Evolutionary conservation across 2,113 vertebrate species (phyloP).

Genomic region (Nothocercus julius): DNA sequence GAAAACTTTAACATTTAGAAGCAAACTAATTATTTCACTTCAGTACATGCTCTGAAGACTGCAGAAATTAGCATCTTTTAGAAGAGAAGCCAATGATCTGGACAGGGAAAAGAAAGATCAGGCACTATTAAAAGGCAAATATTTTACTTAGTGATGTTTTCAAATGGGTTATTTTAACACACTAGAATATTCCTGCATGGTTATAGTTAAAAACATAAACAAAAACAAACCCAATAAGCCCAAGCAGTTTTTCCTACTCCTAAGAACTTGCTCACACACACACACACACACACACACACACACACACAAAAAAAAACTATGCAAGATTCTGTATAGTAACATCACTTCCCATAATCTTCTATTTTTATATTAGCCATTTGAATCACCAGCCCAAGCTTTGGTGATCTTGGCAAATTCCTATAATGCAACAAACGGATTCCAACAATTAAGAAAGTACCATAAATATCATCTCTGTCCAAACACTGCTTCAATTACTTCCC

Average conservation of each 20-base stretch:
- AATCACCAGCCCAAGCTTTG: neutral
- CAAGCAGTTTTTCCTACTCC: neutral
- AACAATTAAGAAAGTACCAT: neutral
- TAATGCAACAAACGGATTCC: neutral
- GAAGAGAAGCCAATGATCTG: neutral
- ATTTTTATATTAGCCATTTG: neutral
- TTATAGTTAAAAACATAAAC: neutral
- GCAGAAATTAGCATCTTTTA: conserved; percentile 32
- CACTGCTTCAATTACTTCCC: neutral
- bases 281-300: neutral
- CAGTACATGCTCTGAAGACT: neutral
- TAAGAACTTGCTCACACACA: neutral
- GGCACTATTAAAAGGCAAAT: neutral
- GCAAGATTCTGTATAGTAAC: neutral
- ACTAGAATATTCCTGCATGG: neutral
- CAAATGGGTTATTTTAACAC: neutral
- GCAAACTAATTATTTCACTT: conserved; percentile 29
- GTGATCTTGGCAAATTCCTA: neutral
- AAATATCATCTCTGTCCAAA: neutral
- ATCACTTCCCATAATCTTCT: neutral
- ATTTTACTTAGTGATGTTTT: neutral
- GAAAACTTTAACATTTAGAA: conserved; percentile 55
- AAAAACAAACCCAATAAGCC: neutral
- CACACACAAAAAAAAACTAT: neutral
- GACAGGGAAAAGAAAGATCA: neutral